Conservation (phyloP, 2,888 invertebrate species). For the Caradrina clavipalpis region DNA sequence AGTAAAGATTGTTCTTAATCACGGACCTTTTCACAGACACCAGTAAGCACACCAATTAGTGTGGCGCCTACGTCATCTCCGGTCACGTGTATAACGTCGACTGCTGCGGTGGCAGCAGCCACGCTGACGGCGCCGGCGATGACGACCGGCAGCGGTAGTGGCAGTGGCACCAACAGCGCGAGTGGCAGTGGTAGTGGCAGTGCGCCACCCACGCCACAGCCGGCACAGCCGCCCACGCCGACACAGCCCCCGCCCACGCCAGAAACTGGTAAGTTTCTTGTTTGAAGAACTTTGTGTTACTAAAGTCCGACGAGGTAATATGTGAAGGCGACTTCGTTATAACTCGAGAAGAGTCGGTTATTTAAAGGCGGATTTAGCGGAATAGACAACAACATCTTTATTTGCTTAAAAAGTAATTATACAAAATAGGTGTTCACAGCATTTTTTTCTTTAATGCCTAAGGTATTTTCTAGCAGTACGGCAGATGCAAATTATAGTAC, state of each 20-base stretch:
- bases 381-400: no score
- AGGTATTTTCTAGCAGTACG: no score
- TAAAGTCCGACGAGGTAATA: no score
- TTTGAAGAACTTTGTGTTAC: background rate
- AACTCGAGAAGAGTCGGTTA: no score
- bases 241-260: constrained; percentile 81
- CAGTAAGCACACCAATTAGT: constrained; percentile 40
- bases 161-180: constrained; percentile 37
- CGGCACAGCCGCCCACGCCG: constrained; percentile 80
- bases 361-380: no score
- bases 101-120: constrained; percentile 50
- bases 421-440: no score
- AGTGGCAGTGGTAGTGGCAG: constrained; percentile 64
- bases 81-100: constrained; percentile 58
- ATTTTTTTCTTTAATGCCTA: no score
- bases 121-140: constrained; percentile 48
- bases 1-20: background rate
- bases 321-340: no score
- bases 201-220: constrained; percentile 80
- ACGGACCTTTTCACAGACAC: constrained; percentile 22
- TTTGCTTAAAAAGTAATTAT: no score
- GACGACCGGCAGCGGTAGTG: constrained; percentile 46
- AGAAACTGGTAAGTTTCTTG: constrained; percentile 78
- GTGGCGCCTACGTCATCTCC: constrained; percentile 43
- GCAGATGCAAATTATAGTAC: no score